Evolutionary conservation across 2,888 invertebrate species (phyloP), one percentile per base, ranked within the genome.

Genomic region (Catocala nupta): DNA sequence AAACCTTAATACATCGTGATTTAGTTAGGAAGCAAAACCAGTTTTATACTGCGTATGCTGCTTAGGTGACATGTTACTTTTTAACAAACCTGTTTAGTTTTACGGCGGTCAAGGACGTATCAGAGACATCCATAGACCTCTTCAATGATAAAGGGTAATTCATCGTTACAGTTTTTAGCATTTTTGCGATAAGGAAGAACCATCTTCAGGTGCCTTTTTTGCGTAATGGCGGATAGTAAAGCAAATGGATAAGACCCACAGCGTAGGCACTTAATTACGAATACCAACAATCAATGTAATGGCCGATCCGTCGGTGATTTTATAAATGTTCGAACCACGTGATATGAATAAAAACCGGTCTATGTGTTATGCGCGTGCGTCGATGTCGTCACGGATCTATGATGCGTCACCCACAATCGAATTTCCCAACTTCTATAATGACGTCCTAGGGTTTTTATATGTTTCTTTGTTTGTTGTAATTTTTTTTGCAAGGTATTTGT

Each of bases 331-430:
- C 56, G 49, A 54, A 61, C 62, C 52, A 63, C 69, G 65, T 65
- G 71, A 45, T 55, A 64, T 69, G 70, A 75, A 74, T 77, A 68
- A 71, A 69, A 82, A 82, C 83, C 80, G 77, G 83, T 82, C 67
- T 33, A 43, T 71, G 77, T 75, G 55, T 63, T 43, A 45, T 12
- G 51, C 54, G 64, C 64, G 67, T 25, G 25, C 63, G 52, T 42
- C 36, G 13, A 52, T 67, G 64, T 70, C 81, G 83, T 83, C 80
- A 81, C 75, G 66, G 63, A 76, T 70, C 50, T 72, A 68, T 51
- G 56, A 73, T 75, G 75, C 65, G 73, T 77, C 77, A 77, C 50
- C 33, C 48, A 66, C 74, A 72, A 25, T 25, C 62, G 49, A 65
- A 61, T 78, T 79, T 81, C 72, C 82, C 82, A 78, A 70, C 59